Base-by-base conservation (phyloP, 2,113 vertebrate species). In the Myxocyprinus asiaticus region DNA sequence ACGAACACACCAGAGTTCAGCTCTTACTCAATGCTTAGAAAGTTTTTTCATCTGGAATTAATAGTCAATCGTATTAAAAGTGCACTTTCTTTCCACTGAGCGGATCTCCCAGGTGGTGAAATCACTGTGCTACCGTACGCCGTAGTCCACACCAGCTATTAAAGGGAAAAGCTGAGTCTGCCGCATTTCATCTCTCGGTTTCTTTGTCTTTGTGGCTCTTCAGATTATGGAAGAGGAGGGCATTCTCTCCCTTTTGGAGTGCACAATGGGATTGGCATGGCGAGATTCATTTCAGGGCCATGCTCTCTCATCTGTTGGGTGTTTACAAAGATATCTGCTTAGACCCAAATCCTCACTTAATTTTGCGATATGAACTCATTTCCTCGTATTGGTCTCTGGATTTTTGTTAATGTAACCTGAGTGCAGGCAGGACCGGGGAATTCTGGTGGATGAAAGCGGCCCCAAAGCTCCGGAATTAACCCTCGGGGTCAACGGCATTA, bases 321-420 rank as follows among this genome's bases (percentile, higher is more conserved):
- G 88, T 87, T 88, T 90, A 76, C 85, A 86, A 85, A 92, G 90
- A 89, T 92, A 90, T 90, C 88, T 85, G 79, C 86, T 88, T 85
- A 68, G 80, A 85, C 81, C 83, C 89, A 92, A 93, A 92, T 84
- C 92, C 92, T 86, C 77, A 82, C 82, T 90, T 92, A 84, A 90
- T 90, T 91, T 91, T 86, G 89, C 77, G 86, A 92, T 92, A 94
- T 93, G 90, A 94, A 93, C 92, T 94, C 89, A 94, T 94, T 94
- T 94, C 93, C 93, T 94, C 63, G 82, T 59, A 83, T 84, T 84
- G 86, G 88, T 90, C 91, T 87, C 88, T 67, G 84, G 86, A 88
- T 91, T 90, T 85, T 87, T 84, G 86, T 85, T 82, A 88, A 85
- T 89, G 92, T 93, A 94, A 94, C 91, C 88, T 81, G 92, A 94